Evolutionary conservation across 2,888 invertebrate genomes (phyloP).

Genomic region (Drosophila pseudotakahashii): DNA sequence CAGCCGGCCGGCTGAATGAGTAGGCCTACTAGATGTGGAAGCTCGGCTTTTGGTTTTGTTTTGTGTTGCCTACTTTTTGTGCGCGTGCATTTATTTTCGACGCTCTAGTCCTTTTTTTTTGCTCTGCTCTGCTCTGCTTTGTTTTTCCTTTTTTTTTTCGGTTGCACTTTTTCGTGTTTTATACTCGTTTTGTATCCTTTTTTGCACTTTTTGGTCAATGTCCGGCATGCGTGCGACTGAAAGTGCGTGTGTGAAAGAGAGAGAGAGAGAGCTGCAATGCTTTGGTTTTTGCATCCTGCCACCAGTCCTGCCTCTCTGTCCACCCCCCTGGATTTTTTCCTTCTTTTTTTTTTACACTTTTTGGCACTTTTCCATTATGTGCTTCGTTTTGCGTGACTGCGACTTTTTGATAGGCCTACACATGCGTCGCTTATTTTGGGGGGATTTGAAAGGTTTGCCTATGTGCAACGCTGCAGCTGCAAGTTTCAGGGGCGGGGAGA

Average conservation of each 20-base stretch:
- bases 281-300: conserved; percentile 25
- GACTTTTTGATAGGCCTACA: conserved; percentile 77
- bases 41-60: conserved; percentile 35
- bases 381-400: conserved; percentile 58
- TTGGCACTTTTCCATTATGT: conserved; percentile 70
- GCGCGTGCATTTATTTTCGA: conserved; percentile 43
- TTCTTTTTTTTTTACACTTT: conserved; percentile 38
- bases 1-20: conserved; percentile 29
- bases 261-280: conserved; percentile 52
- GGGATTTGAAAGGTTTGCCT: conserved; percentile 75
- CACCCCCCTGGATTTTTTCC: not conserved
- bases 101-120: conserved; percentile 21
- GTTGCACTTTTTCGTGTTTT: conserved; percentile 28
- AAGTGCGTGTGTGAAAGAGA: conserved; percentile 61
- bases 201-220: conserved; percentile 48
- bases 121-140: conserved; percentile 18
- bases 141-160: conserved; percentile 6
- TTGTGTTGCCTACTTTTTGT: conserved; percentile 54
- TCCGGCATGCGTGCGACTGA: conserved; percentile 43
- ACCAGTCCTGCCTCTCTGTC: conserved; percentile 2
- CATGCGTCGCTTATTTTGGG: conserved; percentile 59
- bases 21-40: conserved; percentile 1
- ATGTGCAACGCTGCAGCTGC: conserved; percentile 39
- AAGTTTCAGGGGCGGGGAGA: not conserved
- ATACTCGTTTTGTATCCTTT: conserved; percentile 11